Evolutionary conservation across 2,888 invertebrate genomes (phyloP).

Genomic region (Drosophila anceps): DNA sequence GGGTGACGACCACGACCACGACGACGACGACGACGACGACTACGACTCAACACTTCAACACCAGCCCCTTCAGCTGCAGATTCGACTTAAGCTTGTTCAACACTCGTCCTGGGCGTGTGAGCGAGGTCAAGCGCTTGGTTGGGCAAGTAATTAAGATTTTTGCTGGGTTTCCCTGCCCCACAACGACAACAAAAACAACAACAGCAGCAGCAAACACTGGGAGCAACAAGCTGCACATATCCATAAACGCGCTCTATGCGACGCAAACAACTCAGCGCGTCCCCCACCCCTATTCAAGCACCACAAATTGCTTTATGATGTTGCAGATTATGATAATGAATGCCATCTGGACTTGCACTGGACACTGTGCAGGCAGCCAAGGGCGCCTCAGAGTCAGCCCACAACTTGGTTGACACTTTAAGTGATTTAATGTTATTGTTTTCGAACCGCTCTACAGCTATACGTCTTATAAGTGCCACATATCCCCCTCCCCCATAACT

Average conservation of each 20-base stretch:
- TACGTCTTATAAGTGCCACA: constrained; percentile 9
- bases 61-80: constrained; percentile 8
- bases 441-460: constrained; percentile 39
- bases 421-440: constrained; percentile 85
- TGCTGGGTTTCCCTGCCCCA: constrained; percentile 40
- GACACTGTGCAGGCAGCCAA: constrained; percentile 58
- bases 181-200: constrained; percentile 13
- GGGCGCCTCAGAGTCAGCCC: constrained; percentile 45
- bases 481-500: background rate
- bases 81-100: constrained; percentile 26
- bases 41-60: constrained; percentile 44
- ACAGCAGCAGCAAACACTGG: constrained; percentile 8
- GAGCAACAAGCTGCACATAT: constrained; percentile 54
- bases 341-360: constrained; percentile 81
- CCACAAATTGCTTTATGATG: constrained; percentile 81
- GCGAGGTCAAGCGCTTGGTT: constrained; percentile 78
- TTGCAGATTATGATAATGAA: constrained; percentile 83
- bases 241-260: constrained; percentile 70
- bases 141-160: constrained; percentile 81
- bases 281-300: background rate
- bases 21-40: constrained; percentile 58
- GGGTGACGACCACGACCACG: constrained; percentile 61
- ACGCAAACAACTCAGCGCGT: constrained; percentile 69
- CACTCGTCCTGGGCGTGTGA: constrained; percentile 69
- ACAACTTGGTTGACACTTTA: constrained; percentile 79